A percentile compares a stretch with the other conserved stretches of the same genome.
Evolutionary conservation across 2,113 vertebrate species (phyloP).

Genomic region (Aplodontia rufa): DNA sequence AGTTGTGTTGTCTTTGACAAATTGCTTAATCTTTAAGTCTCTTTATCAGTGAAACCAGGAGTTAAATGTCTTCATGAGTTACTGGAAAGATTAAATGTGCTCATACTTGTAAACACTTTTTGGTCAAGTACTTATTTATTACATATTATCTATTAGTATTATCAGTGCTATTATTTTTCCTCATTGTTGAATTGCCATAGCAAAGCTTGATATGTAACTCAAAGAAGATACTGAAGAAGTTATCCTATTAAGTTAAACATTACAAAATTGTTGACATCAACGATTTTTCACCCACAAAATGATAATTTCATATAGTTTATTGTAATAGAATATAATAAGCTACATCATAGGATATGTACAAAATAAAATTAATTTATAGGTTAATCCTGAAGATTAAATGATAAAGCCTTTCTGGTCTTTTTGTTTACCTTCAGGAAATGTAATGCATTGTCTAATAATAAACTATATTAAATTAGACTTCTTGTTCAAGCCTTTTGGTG

Average conservation of each 20-base stretch:
- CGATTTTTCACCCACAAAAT: not conserved
- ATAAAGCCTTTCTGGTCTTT: not conserved
- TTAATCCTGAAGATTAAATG: conserved; percentile 1
- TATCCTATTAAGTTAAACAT: not conserved
- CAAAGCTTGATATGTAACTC: not conserved
- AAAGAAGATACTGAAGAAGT: not conserved
- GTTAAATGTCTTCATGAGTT: not conserved
- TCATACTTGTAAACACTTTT: not conserved
- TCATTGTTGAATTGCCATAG: not conserved
- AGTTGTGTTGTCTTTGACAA: not conserved
- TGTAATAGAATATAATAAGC: not conserved
- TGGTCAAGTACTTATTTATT: not conserved
- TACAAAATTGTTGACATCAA: not conserved
- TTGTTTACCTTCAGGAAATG: not conserved
- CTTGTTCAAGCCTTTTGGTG: not conserved
- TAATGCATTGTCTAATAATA: not conserved
- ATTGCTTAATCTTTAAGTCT: not conserved
- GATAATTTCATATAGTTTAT: not conserved
- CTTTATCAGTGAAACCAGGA: not conserved
- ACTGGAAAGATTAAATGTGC: not conserved
- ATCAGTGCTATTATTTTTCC: not conserved
- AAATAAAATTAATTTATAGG: not conserved
- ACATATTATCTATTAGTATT: not conserved
- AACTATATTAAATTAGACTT: not conserved
- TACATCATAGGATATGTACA: not conserved